Evolutionary conservation across 2,797 vertebrate species (phyloP).

Genomic region (Amniataba percoides): DNA sequence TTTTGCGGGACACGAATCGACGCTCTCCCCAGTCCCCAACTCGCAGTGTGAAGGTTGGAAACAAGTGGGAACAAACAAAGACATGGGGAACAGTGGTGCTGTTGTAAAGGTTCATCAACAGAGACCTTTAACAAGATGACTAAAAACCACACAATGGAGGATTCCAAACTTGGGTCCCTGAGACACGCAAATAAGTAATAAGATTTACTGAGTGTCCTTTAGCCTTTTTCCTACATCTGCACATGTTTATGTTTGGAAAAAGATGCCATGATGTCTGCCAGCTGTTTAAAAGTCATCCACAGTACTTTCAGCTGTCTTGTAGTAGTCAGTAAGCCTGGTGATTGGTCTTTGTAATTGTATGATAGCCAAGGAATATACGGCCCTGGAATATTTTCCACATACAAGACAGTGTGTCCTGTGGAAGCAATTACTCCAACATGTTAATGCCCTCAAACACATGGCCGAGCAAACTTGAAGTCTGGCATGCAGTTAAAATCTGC

Average conservation of each 20-base stretch:
- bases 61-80: not conserved
- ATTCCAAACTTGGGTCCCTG: not conserved
- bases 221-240: conserved; percentile 29
- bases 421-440: not conserved
- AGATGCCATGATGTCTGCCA: conserved; percentile 19
- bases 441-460: not conserved
- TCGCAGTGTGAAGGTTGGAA: conserved; percentile 7
- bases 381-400: conserved; percentile 7
- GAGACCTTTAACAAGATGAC: not conserved
- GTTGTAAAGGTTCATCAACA: not conserved
- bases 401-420: conserved; percentile 15
- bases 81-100: not conserved
- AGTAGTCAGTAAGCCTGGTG: not conserved
- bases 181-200: not conserved
- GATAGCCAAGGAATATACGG: conserved; percentile 11
- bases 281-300: conserved; percentile 12
- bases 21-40: not conserved
- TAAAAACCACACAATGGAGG: conserved; percentile 1
- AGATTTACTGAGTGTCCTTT: not conserved
- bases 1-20: not conserved
- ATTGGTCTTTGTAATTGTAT: conserved; percentile 10
- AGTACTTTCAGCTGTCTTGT: not conserved
- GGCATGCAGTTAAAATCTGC: not conserved
- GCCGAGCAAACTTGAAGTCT: not conserved
- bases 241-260: conserved; percentile 35